Evolutionary conservation across 2,797 vertebrate species (phyloP), one percentile per base, ranked within the genome.

Genomic region (Enteromius mattozi): DNA sequence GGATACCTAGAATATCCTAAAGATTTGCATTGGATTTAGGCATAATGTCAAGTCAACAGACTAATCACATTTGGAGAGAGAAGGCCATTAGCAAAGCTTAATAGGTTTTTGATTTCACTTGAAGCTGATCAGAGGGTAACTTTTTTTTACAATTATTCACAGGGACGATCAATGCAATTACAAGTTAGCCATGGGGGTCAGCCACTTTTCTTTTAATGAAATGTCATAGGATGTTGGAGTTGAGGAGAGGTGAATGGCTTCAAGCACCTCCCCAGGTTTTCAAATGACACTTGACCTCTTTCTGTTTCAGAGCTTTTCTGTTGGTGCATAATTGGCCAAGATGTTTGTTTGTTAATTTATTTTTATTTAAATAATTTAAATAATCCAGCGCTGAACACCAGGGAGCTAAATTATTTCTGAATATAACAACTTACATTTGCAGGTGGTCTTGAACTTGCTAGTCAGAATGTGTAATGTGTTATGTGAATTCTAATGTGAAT

Each of bases 61-160:
- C 83, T 82, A 87, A 86, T 89, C 86, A 84, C 59, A 83, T 86
- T 85, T 72, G 14, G 61, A 80, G 69, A 80, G 87, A 91, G 82
- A 82, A 90, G 88, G 89, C 89, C 91, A 90, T 88, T 74, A 85
- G 40, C 71, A 89, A 85, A 91, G 89, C 89, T 88, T 88, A 92
- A 91, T 87, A 85, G 87, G n/a, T 74, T 89, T 90, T 84, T 88
- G 90, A 88, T 91, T 86, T 84, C 86, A 90, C 87, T 89, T 87
- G 82, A 87, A 90, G 89, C 84, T 87, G 89, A 88, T 90, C 90
- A 92, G 88, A 87, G 87, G 83, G 86, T 90, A 90, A 86, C 87
- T 93, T 93, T 92, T 92, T 90, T 93, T 90, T 91, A 89, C 91
- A 91, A 93, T 93, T 91, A 94, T 89, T 92, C 90, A 88, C 86